Evolutionary conservation across 2,113 vertebrate species (phyloP).

Genomic region (Mystacornis crossleyi): DNA sequence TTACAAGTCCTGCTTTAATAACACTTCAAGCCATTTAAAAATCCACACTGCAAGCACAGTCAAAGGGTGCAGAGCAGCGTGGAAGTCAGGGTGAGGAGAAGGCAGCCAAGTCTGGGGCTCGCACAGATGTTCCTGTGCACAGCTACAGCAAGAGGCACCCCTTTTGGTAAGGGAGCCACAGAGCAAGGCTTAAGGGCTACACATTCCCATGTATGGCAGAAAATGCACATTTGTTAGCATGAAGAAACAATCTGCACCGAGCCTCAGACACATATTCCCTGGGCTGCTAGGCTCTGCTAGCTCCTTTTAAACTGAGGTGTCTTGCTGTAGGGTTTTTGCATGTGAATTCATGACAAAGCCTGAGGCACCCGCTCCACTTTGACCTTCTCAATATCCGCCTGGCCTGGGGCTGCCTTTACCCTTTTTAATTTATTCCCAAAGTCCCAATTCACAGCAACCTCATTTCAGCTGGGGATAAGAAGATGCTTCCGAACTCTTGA

Average conservation of each 20-base stretch:
- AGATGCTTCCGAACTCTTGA: neutral
- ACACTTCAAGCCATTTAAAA: conserved; percentile 30
- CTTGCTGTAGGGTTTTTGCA: neutral
- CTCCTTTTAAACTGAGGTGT: neutral
- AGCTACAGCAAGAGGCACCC: neutral
- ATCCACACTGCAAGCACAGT: neutral
- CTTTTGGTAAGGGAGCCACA: neutral
- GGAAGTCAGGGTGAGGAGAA: neutral
- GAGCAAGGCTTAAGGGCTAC: neutral
- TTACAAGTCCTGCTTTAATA: conserved; percentile 24
- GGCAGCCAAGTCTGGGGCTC: neutral
- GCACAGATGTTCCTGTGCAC: neutral
- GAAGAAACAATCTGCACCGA: neutral
- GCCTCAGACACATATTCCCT: neutral
- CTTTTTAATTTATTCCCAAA: neutral
- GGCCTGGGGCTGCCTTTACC: neutral
- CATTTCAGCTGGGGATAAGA: neutral
- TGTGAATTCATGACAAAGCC: neutral
- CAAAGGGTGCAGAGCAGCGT: neutral
- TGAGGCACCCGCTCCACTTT: neutral
- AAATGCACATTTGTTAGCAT: neutral
- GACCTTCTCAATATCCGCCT: neutral
- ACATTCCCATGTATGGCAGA: neutral
- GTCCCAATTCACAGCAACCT: neutral
- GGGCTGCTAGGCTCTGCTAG: neutral